Base-by-base conservation (phyloP, 2,888 invertebrate genomes). In the Entomobrya multifasciata region DNA sequence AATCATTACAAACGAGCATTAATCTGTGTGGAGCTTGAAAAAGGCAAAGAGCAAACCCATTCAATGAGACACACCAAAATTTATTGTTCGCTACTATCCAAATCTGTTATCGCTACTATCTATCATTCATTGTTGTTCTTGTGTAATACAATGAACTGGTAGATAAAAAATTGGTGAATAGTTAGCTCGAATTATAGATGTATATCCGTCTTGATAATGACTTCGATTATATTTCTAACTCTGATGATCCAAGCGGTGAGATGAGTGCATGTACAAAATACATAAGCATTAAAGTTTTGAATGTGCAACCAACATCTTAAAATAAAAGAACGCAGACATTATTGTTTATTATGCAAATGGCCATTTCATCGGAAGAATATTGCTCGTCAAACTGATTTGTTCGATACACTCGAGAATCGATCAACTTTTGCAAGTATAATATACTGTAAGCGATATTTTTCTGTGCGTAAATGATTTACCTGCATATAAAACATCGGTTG, bases 271-370 rank as follows among this genome's bases (percentile, higher is more conserved):
- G n/a, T n/a, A n/a, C n/a, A n/a, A n/a, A n/a, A n/a, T n/a, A n/a
- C n/a, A n/a, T n/a, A n/a, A n/a, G n/a, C n/a, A n/a, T n/a, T n/a
- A n/a, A n/a, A n/a, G n/a, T n/a, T n/a, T n/a, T n/a, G n/a, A n/a
- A n/a, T n/a, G n/a, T n/a, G n/a, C n/a, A n/a, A n/a, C 67, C 72
- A 36, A 76, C 52, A 87, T 86, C 87, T 52, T 17, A 27, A 41
- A 77, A 60, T 41, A 77, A 77, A 82, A 70, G 81, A 77, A 72
- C 82, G 72, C 82, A 70, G 49, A 87, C 77, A 87, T n/a, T n/a
- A n/a, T 67, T 67, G 81, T 72, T 36, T 79, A 44, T 81, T 87
- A 82, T 78, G 77, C 67, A 77, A 87, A 78, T 87, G 81, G 30
- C 17, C 65, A 77, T 62, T 67, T 82, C 60, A 67, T 87, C 81